Conservation (phyloP, 2,888 invertebrate genomes). For the Erannis defoliaria region DNA sequence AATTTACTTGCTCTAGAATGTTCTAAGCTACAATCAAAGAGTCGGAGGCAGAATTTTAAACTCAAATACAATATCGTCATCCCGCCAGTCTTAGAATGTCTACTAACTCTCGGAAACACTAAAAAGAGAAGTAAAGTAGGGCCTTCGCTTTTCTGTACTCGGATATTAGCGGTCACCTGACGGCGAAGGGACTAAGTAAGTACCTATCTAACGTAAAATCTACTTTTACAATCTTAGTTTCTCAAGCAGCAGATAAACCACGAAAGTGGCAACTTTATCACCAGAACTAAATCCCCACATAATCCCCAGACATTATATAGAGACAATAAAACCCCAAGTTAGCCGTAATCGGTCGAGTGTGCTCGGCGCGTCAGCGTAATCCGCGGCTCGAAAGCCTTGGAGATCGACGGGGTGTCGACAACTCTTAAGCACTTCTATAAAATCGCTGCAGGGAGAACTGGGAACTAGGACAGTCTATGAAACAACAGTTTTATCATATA, state of each 20-base stretch:
- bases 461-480: neutral
- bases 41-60: too few relatives aligned
- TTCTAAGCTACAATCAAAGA: too few relatives aligned
- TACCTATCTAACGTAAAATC: neutral
- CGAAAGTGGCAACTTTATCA: constrained; percentile 1
- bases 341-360: constrained; percentile 31
- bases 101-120: too few relatives aligned
- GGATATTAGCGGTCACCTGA: too few relatives aligned
- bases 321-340: constrained; percentile 28
- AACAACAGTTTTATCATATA: too few relatives aligned
- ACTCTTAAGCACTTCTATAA: constrained; percentile 29
- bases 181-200: too few relatives aligned
- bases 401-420: constrained; percentile 36
- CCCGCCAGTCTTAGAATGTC: too few relatives aligned
- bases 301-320: constrained; percentile 23
- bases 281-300: constrained; percentile 15
- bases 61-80: too few relatives aligned
- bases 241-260: constrained; percentile 1
- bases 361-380: constrained; percentile 31
- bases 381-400: constrained; percentile 23
- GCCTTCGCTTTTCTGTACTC: too few relatives aligned
- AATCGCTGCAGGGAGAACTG: constrained; percentile 2
- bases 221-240: neutral
- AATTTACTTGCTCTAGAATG: too few relatives aligned
- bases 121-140: too few relatives aligned